A percentile compares a stretch with the other conserved stretches of the same genome.
Evolutionary conservation across 92 coral and sea anemone genomes (phyloP).

Genomic region (Muricea muricata): DNA sequence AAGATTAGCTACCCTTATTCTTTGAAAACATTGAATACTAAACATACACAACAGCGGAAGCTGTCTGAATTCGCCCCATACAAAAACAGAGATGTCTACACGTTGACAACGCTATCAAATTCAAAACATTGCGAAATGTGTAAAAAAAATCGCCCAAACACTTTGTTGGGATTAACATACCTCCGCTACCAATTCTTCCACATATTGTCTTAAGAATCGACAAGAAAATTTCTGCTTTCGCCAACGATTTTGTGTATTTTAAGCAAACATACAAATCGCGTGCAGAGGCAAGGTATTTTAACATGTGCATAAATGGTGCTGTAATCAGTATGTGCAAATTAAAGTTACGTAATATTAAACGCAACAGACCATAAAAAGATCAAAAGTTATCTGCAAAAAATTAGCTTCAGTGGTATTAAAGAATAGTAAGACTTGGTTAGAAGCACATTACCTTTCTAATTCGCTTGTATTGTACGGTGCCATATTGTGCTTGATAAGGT

Average conservation of each 20-base stretch:
- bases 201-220: background rate
- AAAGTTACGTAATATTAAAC: background rate
- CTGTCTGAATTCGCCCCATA: background rate
- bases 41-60: background rate
- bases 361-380: background rate
- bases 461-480: no score
- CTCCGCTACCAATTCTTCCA: background rate
- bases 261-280: background rate
- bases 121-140: background rate
- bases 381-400: no score
- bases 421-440: no score
- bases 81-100: background rate
- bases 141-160: background rate
- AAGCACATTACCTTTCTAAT: no score
- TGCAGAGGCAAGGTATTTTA: background rate
- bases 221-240: background rate
- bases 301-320: constrained; percentile 16
- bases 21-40: no score
- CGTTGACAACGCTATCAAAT: background rate
- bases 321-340: background rate
- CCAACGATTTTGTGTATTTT: background rate
- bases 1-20: no score
- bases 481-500: no score
- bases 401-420: no score
- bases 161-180: background rate